These are phyloP conservation scores for Thecophora atra DNA, from an alignment of 2,888 invertebrate genomes.

Conservation along the genomic window DNA sequence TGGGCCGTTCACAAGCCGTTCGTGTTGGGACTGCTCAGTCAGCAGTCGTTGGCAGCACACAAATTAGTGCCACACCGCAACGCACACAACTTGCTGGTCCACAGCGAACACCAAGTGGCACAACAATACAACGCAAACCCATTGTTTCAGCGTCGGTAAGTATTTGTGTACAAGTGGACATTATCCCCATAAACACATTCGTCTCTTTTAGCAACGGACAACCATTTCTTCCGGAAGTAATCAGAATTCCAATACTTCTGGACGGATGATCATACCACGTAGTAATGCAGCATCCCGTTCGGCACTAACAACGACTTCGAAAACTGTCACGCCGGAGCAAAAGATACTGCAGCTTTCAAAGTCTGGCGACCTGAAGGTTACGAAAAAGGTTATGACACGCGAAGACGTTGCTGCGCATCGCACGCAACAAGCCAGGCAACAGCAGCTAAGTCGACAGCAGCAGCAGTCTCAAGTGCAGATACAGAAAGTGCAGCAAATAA, in stretches of 20 bases:
- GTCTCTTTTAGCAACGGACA: constrained; percentile 27
- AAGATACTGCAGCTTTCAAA: constrained; percentile 68
- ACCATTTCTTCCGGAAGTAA: constrained; percentile 40
- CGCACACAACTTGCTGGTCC: constrained; percentile 40
- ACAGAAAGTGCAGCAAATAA: constrained; percentile 68
- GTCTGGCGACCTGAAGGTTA: constrained; percentile 67
- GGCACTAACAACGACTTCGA: constrained; percentile 39
- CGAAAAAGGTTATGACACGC: constrained; percentile 65
- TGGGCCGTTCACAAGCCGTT: constrained; percentile 46
- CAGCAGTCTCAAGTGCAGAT: constrained; percentile 54
- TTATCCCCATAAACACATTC: constrained; percentile 49
- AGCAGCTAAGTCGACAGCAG: constrained; percentile 51
- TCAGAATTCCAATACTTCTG: constrained; percentile 53
- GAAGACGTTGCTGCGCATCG: constrained; percentile 56
- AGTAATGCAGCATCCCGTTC: constrained; percentile 42
- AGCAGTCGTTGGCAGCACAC: constrained; percentile 45
- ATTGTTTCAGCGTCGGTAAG: constrained; percentile 19
- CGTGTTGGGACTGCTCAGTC: constrained; percentile 46
- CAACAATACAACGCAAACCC: constrained; percentile 51
- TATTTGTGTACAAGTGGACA: constrained; percentile 36
- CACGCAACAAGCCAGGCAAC: constrained; percentile 49
- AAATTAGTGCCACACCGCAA: constrained; percentile 45
- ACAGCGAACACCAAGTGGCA: constrained; percentile 46
- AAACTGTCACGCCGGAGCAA: constrained; percentile 63
- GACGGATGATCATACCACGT: constrained; percentile 58